Evolutionary conservation across 1,140 invertebrate genomes (phyloP).

Genomic region (Yoshiicerus persimilis): DNA sequence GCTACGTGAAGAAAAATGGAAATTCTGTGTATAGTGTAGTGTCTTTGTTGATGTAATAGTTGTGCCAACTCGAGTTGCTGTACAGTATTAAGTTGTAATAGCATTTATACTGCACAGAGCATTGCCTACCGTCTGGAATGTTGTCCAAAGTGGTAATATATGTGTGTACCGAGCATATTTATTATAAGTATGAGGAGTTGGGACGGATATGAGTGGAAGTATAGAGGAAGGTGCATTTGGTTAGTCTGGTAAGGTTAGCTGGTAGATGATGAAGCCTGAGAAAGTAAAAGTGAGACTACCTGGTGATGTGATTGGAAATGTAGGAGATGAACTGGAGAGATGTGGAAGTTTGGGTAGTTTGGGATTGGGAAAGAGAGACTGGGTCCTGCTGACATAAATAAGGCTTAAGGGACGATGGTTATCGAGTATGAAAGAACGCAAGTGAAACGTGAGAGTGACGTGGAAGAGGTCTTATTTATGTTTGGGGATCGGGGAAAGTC

Average conservation of each 20-base stretch:
- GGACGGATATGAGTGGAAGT: background rate
- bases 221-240: background rate
- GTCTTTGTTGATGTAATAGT: no score
- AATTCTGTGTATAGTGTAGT: background rate
- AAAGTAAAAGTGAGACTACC: constrained; percentile 15
- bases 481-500: constrained; percentile 45
- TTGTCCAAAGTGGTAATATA: no score
- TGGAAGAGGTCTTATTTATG: constrained; percentile 49
- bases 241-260: background rate
- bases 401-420: constrained; percentile 50
- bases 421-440: constrained; percentile 49
- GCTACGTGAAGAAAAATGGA: background rate
- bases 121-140: no score
- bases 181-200: no score
- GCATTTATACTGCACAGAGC: no score
- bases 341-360: constrained; percentile 8
- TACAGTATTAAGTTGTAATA: no score
- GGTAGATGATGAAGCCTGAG: constrained; percentile 5
- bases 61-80: no score
- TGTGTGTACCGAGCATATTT: no score
- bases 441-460: constrained; percentile 49
- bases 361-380: constrained; percentile 17
- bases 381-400: constrained; percentile 45
- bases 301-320: constrained; percentile 27
- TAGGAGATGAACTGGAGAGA: constrained; percentile 20